Percentiles rank a stretch among this genome's conserved stretches.
phyloP scores from a whole-genome alignment of 2,797 vertebrate species.

The Leuciscus waleckii region DNA sequence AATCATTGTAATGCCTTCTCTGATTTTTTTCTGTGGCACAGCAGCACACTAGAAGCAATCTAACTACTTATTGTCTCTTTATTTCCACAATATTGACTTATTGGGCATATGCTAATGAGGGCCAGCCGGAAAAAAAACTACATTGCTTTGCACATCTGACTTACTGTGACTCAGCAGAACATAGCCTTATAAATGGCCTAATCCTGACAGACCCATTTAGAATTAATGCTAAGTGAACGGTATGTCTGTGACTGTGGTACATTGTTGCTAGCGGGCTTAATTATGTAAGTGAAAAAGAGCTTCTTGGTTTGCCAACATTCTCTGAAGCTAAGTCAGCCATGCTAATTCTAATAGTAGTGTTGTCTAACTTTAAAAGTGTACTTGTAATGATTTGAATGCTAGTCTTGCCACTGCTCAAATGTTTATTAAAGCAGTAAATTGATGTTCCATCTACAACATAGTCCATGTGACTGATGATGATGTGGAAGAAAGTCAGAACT shows the following conservation, averaged over 20 bases:
- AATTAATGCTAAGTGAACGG: constrained; percentile 31
- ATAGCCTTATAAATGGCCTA: constrained; percentile 7
- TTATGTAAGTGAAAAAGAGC: constrained; percentile 13
- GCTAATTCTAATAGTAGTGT: not conserved
- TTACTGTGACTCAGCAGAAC: constrained; percentile 18
- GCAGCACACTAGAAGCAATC: not conserved
- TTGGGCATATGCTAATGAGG: not conserved
- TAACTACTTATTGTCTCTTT: constrained; percentile 11
- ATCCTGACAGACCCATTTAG: constrained; percentile 34
- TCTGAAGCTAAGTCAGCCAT: not conserved
- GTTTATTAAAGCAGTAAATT: not conserved
- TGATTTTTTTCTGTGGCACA: not conserved
- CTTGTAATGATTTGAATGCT: not conserved
- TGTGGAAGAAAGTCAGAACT: not conserved
- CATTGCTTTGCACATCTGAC: constrained; percentile 6
- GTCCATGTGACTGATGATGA: not conserved
- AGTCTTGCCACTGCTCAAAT: not conserved
- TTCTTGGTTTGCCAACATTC: constrained; percentile 25
- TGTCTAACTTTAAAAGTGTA: not conserved
- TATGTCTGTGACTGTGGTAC: not conserved
- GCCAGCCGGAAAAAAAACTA: not conserved
- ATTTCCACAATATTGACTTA: constrained; percentile 1
- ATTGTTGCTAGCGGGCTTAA: constrained; percentile 19
- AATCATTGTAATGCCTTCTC: not conserved
- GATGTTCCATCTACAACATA: not conserved